Evolutionary conservation across 2,113 vertebrate genomes (phyloP).

Genomic region (Canis aureus): DNA sequence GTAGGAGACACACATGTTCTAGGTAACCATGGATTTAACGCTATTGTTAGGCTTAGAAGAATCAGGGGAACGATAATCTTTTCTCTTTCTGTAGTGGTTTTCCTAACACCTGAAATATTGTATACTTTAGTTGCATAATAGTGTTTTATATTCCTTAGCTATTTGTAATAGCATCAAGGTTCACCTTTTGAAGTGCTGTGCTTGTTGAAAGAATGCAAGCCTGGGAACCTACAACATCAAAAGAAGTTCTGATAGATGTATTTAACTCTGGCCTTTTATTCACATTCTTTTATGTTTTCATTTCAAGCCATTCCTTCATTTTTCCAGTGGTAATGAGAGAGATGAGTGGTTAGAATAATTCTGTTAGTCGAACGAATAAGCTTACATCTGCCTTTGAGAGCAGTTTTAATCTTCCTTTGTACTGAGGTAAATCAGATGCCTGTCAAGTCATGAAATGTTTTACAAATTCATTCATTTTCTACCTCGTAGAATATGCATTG

Average conservation of each 20-base stretch:
- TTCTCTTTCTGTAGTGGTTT: neutral
- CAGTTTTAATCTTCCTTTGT: slow-evolving; percentile 37
- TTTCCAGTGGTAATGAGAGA: slow-evolving; percentile 65
- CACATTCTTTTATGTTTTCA: slow-evolving; percentile 55
- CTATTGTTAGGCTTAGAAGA: neutral
- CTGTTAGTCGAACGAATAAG: slow-evolving; percentile 51
- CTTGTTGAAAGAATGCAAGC: slow-evolving; percentile 48
- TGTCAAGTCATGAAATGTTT: slow-evolving; percentile 51
- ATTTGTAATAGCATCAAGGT: neutral
- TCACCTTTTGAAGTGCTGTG: neutral
- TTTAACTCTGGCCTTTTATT: slow-evolving; percentile 44
- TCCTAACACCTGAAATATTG: slow-evolving; percentile 10
- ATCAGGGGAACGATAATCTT: neutral
- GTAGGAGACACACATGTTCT: neutral
- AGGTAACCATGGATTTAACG: neutral
- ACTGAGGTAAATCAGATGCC: slow-evolving; percentile 44
- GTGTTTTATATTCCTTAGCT: slow-evolving; percentile 33
- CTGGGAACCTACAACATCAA: neutral
- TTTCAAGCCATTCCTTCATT: slow-evolving; percentile 55
- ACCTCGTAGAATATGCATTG: neutral
- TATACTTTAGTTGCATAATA: neutral
- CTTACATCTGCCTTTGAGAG: slow-evolving; percentile 7
- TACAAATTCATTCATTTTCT: slow-evolving; percentile 52
- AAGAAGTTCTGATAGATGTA: slow-evolving; percentile 45
- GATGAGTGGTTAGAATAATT: slow-evolving; percentile 50